Evolutionary conservation across 1,140 invertebrate genomes (phyloP).

Genomic region (Drosophila asahinai): DNA sequence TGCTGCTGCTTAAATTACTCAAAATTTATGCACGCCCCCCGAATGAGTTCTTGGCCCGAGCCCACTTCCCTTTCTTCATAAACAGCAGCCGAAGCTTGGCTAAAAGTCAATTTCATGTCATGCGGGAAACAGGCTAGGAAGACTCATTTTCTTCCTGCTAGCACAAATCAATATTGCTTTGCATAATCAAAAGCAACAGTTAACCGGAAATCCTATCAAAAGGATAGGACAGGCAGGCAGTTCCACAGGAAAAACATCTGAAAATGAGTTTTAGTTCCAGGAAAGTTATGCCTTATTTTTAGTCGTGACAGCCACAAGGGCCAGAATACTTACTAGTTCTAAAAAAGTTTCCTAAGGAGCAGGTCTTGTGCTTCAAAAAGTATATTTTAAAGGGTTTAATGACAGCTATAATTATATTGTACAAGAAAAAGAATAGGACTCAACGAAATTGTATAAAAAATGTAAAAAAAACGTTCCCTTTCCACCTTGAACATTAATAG

Average conservation of each 20-base stretch:
- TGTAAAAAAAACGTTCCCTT: too few species aligned
- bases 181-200: constrained; percentile 59
- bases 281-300: constrained; percentile 5
- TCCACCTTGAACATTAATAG: background rate
- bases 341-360: background rate
- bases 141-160: constrained; percentile 32
- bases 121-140: background rate
- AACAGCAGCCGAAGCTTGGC: constrained; percentile 4
- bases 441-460: too few species aligned
- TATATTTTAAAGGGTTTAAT: background rate
- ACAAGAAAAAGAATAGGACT: background rate
- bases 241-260: constrained; percentile 14
- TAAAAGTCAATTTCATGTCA: constrained; percentile 54
- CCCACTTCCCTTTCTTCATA: background rate
- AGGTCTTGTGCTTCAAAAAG: background rate
- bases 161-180: constrained; percentile 58
- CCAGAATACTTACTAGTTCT: background rate
- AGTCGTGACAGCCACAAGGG: background rate
- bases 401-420: background rate
- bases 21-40: constrained; percentile 53
- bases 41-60: constrained; percentile 7
- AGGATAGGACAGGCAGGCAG: constrained; percentile 15
- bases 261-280: constrained; percentile 11
- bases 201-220: constrained; percentile 35
- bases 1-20: constrained; percentile 60